These are phyloP conservation scores for Scyliorhinus canicula DNA, from an alignment of 2,797 vertebrate species.

Conservation along the genomic window DNA sequence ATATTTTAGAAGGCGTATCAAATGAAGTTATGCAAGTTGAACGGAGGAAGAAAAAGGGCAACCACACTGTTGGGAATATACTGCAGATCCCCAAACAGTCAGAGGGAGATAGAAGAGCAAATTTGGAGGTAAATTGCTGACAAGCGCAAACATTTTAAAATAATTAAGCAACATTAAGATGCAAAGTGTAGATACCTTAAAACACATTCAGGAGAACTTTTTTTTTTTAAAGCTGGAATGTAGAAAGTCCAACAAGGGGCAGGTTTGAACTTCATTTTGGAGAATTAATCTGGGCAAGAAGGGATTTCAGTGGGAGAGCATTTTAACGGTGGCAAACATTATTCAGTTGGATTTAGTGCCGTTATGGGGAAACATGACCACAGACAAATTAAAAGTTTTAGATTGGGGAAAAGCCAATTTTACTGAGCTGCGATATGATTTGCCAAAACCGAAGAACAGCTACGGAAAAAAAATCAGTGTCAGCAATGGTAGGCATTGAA, in stretches of 20 bases:
- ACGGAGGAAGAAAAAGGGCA: not conserved
- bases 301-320: not conserved
- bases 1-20: not conserved
- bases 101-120: too few species aligned
- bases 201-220: not conserved
- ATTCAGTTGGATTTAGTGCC: not conserved
- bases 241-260: not conserved
- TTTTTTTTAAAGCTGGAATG: not conserved
- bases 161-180: not conserved
- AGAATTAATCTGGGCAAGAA: not conserved
- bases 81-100: too few species aligned
- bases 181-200: not conserved
- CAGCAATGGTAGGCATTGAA: not conserved
- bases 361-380: not conserved
- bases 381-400: not conserved
- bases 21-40: not conserved
- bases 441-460: not conserved
- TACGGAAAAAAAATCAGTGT: not conserved
- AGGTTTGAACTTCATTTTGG: not conserved
- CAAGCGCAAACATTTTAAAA: not conserved
- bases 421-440: not conserved
- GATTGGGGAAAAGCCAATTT: not conserved
- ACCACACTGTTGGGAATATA: not conserved
- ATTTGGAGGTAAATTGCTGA: too few species aligned
- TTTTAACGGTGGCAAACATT: not conserved